A percentile compares a stretch with the other conserved stretches of the same genome.
phyloP scores from a whole-genome alignment of 2,797 vertebrate genomes.

The Austrolebias charrua region DNA sequence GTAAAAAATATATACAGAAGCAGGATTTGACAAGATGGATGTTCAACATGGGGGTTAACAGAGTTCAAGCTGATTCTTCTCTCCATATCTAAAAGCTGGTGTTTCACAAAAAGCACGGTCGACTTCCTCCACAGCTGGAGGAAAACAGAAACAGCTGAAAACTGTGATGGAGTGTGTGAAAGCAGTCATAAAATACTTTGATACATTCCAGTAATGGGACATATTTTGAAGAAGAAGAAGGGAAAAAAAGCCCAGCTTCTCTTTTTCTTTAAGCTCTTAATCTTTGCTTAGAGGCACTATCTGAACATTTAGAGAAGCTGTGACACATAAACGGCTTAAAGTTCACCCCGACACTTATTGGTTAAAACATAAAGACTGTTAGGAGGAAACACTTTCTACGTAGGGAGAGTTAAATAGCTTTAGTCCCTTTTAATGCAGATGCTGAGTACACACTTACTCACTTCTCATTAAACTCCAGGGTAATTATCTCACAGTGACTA shows the following conservation, averaged over 20 bases:
- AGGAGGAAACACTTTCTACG: conserved; percentile 20
- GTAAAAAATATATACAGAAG: not conserved
- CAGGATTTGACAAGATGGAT: conserved; percentile 1
- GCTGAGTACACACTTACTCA: conserved; percentile 69
- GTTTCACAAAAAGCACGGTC: conserved; percentile 4
- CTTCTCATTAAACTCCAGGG: conserved; percentile 56
- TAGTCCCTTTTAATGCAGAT: conserved; percentile 64
- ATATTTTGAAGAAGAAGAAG: not conserved
- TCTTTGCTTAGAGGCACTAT: too few species aligned
- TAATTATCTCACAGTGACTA: conserved; percentile 67
- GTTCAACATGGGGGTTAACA: not conserved
- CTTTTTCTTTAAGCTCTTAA: too few species aligned
- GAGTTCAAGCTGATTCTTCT: conserved; percentile 20
- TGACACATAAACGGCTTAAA: not conserved
- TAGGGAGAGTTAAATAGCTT: conserved; percentile 46
- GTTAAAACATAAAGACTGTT: conserved; percentile 7
- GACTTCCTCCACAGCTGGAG: conserved; percentile 46
- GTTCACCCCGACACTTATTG: conserved; percentile 6
- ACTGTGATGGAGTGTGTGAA: conserved; percentile 24
- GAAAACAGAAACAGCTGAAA: conserved; percentile 40
- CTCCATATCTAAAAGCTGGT: conserved; percentile 27
- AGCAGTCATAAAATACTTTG: conserved; percentile 30
- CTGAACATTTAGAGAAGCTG: too few species aligned
- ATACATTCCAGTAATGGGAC: conserved; percentile 5
- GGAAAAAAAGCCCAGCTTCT: too few species aligned